Conservation (phyloP, 2,888 invertebrate species). For the Heteromyza rotundicornis region DNA sequence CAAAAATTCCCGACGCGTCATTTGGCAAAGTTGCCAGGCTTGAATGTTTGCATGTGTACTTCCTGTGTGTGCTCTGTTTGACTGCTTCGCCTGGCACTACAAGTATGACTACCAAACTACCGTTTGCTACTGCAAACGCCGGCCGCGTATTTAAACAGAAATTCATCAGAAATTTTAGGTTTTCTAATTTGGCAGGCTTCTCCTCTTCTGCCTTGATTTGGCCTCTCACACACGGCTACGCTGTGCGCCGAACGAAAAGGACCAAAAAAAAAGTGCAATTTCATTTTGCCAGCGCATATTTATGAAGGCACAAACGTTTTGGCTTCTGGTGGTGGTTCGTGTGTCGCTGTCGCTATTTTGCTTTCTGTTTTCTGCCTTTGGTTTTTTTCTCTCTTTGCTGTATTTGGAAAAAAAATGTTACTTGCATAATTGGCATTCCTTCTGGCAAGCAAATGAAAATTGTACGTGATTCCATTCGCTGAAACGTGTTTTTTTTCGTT, state of each 20-base stretch:
- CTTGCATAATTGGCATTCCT: conserved; percentile 52
- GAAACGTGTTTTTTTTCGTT: background rate
- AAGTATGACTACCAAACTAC: too few relatives aligned
- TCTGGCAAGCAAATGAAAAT: conserved; percentile 52
- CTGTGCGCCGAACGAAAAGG: background rate
- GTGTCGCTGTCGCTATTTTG: background rate
- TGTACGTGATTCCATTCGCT: conserved; percentile 52
- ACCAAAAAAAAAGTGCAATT: background rate
- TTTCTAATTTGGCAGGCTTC: too few relatives aligned
- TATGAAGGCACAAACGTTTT: background rate
- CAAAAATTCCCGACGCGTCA: conserved; percentile 5
- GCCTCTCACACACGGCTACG: background rate
- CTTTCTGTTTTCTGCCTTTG: background rate
- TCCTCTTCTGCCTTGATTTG: background rate
- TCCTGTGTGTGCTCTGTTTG: too few relatives aligned
- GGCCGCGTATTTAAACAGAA: too few relatives aligned
- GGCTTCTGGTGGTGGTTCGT: background rate
- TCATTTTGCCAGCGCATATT: background rate
- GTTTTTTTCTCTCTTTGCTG: too few relatives aligned
- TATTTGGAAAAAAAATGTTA: too few relatives aligned
- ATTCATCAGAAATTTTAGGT: too few relatives aligned
- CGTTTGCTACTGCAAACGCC: too few relatives aligned
- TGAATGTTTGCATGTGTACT: background rate
- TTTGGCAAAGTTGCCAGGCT: background rate
- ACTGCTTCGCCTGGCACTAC: too few relatives aligned